Base-by-base conservation (phyloP, 2,888 invertebrate species). In the Perizoma affinitatum region DNA sequence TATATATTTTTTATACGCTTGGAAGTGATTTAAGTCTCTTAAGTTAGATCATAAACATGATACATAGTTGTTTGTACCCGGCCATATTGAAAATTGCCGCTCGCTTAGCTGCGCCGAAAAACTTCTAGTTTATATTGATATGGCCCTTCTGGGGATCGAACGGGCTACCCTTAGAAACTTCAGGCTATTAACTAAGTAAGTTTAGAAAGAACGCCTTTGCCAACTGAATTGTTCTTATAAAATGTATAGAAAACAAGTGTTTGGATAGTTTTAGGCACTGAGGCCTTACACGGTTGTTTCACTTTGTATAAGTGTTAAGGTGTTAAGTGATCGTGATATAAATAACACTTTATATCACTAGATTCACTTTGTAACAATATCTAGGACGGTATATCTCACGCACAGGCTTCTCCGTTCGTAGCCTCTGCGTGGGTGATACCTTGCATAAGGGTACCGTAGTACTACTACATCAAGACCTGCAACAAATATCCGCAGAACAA, bases 121-220 rank as follows among this genome's bases (percentile, higher is more conserved):
- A 56, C 44, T 61, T 56, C 58, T 9, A 8, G 8, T 52, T 61
- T 61, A 53, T 61, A 61, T 61, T 61, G 61, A 61, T 56, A 61
- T 52, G 9, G 45, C 61, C 53, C 49, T 35, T 11, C 47, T 45
- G 57, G 57, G 42, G 61, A 61, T 61, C 61, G 50, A 51, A 57
- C 11, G 44, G 42, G 35, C 35, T 52, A 53, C 53, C 45, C 57
- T 45, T 8, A 33, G 11, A 44, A 56, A 50, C 40, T 47, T 54
- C 5, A 40, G 35, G 45, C 61, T 61, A 57, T 61, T 61, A 57
- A 57, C 49, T 57, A 54, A 51, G 43, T 42, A 55, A 60, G 46
- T 60, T 60, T 52, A 47, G 51, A 55, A 51, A 51, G 51, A 40
- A 50, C 41, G 42, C 45, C 58, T 50, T 49, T 59, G 10, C 35